phyloP scores from a whole-genome alignment of 2,113 vertebrate genomes.

The Arothron firmamentum region DNA sequence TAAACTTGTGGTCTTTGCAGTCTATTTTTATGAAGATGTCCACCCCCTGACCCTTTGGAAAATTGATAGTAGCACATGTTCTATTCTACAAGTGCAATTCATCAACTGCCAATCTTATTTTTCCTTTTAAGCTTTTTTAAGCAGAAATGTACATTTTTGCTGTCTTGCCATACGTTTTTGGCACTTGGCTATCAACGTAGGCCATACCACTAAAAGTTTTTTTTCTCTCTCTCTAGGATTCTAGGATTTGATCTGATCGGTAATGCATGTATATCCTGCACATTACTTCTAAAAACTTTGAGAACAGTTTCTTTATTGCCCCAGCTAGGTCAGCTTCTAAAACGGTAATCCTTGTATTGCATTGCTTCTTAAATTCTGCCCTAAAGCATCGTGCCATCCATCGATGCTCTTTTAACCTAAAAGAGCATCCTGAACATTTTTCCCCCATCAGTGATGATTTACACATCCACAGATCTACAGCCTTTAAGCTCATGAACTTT shows the following conservation, averaged over 20 bases:
- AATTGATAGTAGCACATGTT: slow-evolving; percentile 64
- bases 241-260: no score
- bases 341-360: no score
- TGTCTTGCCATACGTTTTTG: no score
- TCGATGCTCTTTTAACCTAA: no score
- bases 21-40: slow-evolving; percentile 74
- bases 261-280: no score
- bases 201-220: no score
- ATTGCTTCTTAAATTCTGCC: no score
- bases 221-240: no score
- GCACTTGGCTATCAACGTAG: not conserved
- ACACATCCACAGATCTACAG: slow-evolving; percentile 21
- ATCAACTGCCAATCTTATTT: slow-evolving; percentile 24
- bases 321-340: no score
- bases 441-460: slow-evolving; percentile 28
- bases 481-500: slow-evolving; percentile 19
- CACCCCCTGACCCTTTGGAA: slow-evolving; percentile 56
- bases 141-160: not conserved
- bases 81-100: slow-evolving; percentile 54
- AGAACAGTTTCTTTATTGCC: no score
- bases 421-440: not conserved
- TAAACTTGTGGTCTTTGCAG: slow-evolving; percentile 58
- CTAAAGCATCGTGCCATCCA: no score
- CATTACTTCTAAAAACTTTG: no score
- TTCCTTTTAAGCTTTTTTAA: not conserved